A percentile compares a stretch with the other conserved stretches of the same genome.
phyloP scores from a whole-genome alignment of 2,888 invertebrate species.

The Timema cristinae region DNA sequence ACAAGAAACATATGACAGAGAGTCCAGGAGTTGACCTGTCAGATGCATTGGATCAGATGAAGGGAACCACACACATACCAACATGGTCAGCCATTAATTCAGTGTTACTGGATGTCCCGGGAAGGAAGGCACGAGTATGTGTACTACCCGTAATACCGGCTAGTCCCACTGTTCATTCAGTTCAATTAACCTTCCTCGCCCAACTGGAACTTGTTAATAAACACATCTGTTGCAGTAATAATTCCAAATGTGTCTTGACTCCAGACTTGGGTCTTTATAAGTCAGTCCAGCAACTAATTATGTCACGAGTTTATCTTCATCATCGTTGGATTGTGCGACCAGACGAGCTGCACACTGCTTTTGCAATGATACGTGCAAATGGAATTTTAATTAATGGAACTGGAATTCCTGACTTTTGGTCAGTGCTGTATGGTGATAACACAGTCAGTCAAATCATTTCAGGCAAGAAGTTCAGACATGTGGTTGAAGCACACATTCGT shows the following conservation, averaged over 20 bases:
- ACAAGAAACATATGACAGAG: constrained; percentile 15
- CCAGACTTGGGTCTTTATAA: constrained; percentile 19
- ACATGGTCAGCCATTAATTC: constrained; percentile 22
- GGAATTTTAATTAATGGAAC: constrained; percentile 16
- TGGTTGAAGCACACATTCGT: constrained; percentile 16
- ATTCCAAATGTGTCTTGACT: constrained; percentile 17
- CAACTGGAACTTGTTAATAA: constrained; percentile 18
- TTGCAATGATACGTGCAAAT: constrained; percentile 19
- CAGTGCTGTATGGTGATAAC: constrained; percentile 15
- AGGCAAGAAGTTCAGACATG: constrained; percentile 13
- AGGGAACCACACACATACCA: constrained; percentile 19
- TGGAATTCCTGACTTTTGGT: constrained; percentile 17
- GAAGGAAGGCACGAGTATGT: constrained; percentile 10
- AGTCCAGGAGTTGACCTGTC: constrained; percentile 6
- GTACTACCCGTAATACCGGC: constrained; percentile 18
- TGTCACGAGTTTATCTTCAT: constrained; percentile 16
- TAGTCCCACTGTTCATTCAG: constrained; percentile 19
- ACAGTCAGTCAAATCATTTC: constrained; percentile 19
- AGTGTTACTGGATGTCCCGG: constrained; percentile 1
- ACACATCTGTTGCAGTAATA: constrained; percentile 14
- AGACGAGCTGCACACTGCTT: constrained; percentile 25
- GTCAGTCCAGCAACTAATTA: constrained; percentile 19
- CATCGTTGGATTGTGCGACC: constrained; percentile 22
- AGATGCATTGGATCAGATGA: constrained; percentile 8
- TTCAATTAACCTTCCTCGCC: constrained; percentile 21